These are phyloP conservation scores for Sardina pilchardus DNA, from an alignment of 2,113 vertebrate species.

Conservation along the genomic window DNA sequence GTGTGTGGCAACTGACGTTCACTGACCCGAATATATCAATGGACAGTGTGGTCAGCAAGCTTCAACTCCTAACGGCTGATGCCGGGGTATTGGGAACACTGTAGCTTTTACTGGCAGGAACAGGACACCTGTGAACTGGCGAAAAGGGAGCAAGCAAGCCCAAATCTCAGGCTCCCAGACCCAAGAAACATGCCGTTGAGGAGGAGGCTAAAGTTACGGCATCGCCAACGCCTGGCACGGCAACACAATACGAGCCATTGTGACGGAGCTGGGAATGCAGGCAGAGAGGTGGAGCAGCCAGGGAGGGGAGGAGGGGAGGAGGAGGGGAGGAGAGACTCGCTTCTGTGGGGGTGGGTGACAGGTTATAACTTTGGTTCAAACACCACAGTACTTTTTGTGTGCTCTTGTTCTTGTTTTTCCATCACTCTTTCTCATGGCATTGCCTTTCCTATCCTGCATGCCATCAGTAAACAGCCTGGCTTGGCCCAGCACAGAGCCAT, in stretches of 20 bases:
- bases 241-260: neutral
- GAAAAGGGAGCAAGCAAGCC: neutral
- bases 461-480: conserved; percentile 30
- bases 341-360: neutral
- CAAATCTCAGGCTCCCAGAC: neutral
- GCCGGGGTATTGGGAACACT: neutral
- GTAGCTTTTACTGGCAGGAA: neutral
- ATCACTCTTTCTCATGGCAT: conserved; percentile 16
- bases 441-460: conserved; percentile 9
- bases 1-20: neutral
- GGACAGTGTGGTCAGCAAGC: neutral
- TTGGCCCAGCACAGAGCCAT: conserved; percentile 16
- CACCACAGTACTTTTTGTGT: neutral
- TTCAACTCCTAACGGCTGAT: neutral
- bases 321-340: neutral
- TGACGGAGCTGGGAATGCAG: neutral
- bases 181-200: neutral
- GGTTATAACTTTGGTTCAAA: neutral
- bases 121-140: neutral
- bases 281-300: neutral
- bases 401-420: neutral
- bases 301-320: neutral
- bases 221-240: neutral
- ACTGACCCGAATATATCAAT: neutral
- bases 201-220: conserved; percentile 1